Conservation (phyloP, 2,888 invertebrate species). For the Amphimallon solstitiale region DNA sequence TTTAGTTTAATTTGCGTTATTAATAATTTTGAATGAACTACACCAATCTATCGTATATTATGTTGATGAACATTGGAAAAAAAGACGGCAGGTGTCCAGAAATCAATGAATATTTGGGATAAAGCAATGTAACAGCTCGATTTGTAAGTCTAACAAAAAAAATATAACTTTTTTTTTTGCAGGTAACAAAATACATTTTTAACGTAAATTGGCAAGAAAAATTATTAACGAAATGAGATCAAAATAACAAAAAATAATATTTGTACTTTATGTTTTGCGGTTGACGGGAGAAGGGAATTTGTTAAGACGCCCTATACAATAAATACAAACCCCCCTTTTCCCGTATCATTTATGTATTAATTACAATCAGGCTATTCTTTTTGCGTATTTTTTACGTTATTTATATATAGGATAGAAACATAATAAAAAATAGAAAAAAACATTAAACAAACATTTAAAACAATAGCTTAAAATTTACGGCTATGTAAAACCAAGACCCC, state of each 20-base stretch:
- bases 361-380: no score
- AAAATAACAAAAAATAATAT: slow-evolving; percentile 24
- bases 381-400: no score
- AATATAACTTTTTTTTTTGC: not conserved
- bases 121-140: no score
- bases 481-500: not conserved
- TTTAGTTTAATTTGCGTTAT: no score
- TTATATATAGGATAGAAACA: no score
- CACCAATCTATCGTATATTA: no score
- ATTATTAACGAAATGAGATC: slow-evolving; percentile 27
- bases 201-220: slow-evolving; percentile 29
- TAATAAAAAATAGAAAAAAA: not conserved
- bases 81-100: no score
- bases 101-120: no score
- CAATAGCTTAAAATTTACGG: not conserved
- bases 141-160: not conserved
- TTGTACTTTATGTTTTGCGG: slow-evolving; percentile 8
- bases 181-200: slow-evolving; percentile 1
- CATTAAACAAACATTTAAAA: not conserved
- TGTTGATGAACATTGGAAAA: no score
- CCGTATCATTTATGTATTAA: not conserved
- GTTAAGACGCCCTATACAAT: no score
- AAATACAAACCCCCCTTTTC: not conserved
- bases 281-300: no score
- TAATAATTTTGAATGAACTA: no score